Percentiles rank a stretch among this genome's conserved stretches.
Evolutionary conservation across 2,113 vertebrate genomes (phyloP).

Genomic region (Ursus arctos): DNA sequence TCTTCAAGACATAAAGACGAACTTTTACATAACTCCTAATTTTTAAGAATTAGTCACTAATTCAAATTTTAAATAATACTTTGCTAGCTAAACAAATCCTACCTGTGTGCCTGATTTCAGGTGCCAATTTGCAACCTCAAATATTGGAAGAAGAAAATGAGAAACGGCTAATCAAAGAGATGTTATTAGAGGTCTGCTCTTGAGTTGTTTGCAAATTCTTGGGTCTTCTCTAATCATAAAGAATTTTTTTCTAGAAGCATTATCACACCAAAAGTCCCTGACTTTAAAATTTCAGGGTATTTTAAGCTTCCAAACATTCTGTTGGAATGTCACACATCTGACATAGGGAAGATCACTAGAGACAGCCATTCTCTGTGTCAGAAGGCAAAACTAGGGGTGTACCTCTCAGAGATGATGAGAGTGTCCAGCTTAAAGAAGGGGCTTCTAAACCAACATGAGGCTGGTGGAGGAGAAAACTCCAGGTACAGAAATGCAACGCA

Average conservation of each 20-base stretch:
- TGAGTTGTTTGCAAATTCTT: not conserved
- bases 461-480: slow-evolving; percentile 64
- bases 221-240: slow-evolving; percentile 9
- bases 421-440: not conserved
- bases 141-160: not conserved
- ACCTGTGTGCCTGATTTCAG: not conserved
- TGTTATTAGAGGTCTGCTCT: not conserved
- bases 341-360: not conserved
- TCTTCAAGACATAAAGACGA: not conserved
- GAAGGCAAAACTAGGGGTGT: not conserved
- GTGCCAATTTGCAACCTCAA: not conserved
- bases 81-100: slow-evolving; percentile 8
- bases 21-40: not conserved
- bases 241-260: slow-evolving; percentile 18
- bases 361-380: not conserved
- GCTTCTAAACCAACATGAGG: not conserved
- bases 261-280: not conserved
- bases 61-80: not conserved
- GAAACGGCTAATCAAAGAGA: not conserved
- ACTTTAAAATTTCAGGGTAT: not conserved
- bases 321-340: too few relatives aligned
- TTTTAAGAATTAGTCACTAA: not conserved
- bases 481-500: slow-evolving; percentile 28
- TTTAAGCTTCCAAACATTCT: slow-evolving; percentile 20
- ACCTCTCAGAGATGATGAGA: not conserved